These are phyloP conservation scores for Latrodectus geometricus DNA, from an alignment of 1,140 invertebrate species.

Conservation along the genomic window DNA sequence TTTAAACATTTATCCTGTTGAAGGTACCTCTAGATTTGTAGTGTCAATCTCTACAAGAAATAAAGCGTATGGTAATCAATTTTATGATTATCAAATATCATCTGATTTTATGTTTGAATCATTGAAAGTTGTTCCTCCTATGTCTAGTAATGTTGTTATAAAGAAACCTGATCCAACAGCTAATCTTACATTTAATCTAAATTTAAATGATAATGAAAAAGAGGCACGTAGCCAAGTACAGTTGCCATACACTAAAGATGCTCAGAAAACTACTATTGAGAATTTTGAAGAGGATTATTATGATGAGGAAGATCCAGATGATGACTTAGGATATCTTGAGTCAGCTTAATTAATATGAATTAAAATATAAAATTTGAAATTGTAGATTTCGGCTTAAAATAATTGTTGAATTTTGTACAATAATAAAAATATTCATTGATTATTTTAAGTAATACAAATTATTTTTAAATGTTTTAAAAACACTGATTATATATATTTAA, in stretches of 20 bases:
- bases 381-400: no score
- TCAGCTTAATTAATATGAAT: background rate
- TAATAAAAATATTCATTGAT: no score
- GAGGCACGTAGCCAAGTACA: conserved; percentile 67
- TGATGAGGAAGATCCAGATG: conserved; percentile 61
- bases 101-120: conserved; percentile 3
- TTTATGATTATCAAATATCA: conserved; percentile 26
- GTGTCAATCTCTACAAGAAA: conserved; percentile 23
- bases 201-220: conserved; percentile 68
- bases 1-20: background rate
- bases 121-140: background rate
- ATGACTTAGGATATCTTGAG: conserved; percentile 54
- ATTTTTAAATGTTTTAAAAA: no score
- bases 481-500: no score
- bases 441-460: no score
- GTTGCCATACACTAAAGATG: conserved; percentile 67
- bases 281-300: conserved; percentile 51
- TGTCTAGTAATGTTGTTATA: background rate
- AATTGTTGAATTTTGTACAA: no score
- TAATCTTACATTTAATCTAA: conserved; percentile 70
- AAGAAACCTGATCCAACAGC: conserved; percentile 66
- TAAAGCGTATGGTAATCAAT: background rate
- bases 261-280: conserved; percentile 10
- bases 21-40: background rate
- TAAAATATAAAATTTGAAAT: background rate